Percentiles rank a stretch among this genome's conserved stretches.
Evolutionary conservation across 2,888 invertebrate genomes (phyloP).

Genomic region (Pycnomerus fuliginosus): DNA sequence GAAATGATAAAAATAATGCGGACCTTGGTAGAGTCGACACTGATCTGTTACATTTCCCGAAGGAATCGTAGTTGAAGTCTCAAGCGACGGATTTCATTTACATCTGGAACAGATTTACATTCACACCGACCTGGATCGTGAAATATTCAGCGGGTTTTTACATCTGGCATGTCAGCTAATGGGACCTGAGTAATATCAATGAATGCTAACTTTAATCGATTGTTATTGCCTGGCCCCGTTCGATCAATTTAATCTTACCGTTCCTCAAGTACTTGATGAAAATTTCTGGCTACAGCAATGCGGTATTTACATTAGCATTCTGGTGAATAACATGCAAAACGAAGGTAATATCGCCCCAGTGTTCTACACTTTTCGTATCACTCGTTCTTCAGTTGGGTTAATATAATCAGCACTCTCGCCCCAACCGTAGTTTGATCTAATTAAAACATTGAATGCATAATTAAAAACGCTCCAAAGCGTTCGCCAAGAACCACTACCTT

Average conservation of each 20-base stretch:
- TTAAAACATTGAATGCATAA: constrained; percentile 35
- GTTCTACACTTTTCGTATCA: constrained; percentile 26
- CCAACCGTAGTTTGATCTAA: constrained; percentile 29
- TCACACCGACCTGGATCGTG: constrained; percentile 46
- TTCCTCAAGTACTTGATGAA: constrained; percentile 28
- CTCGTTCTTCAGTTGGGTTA: constrained; percentile 21
- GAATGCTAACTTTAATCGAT: constrained; percentile 46
- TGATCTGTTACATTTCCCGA: constrained; percentile 47
- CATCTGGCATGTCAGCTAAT: constrained; percentile 47
- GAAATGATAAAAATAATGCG: constrained; percentile 37
- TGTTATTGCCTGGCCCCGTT: constrained; percentile 28
- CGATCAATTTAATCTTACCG: constrained; percentile 18
- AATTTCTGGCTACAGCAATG: constrained; percentile 36
- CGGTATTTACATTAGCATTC: constrained; percentile 37
- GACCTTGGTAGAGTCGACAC: constrained; percentile 42
- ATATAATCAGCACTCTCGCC: constrained; percentile 30
- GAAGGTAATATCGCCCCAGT: constrained; percentile 21
- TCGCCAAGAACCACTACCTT: no score
- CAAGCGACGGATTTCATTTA: constrained; percentile 50
- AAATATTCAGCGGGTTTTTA: constrained; percentile 50
- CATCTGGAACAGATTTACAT: constrained; percentile 51
- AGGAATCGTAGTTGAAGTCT: constrained; percentile 48
- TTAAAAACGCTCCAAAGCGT: constrained; percentile 28
- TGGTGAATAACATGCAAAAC: constrained; percentile 21
- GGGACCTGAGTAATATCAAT: constrained; percentile 46